Conservation (phyloP, 2,888 invertebrate genomes). For the Drosophila barbarae region DNA sequence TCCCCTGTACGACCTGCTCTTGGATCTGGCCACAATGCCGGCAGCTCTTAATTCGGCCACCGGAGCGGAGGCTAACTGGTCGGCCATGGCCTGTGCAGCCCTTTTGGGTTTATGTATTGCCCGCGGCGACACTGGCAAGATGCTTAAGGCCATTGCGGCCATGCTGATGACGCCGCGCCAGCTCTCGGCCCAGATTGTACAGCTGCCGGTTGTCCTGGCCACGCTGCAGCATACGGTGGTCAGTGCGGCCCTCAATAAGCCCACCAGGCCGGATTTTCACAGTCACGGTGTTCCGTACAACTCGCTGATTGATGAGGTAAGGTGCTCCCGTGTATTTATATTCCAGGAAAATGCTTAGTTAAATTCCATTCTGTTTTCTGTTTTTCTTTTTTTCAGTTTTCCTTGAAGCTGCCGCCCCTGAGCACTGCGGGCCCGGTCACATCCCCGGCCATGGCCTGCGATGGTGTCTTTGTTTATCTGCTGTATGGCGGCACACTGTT, state of each 20-base stretch:
- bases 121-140: slow-evolving; percentile 94
- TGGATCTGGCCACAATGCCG: slow-evolving; percentile 89
- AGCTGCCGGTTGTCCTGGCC: slow-evolving; percentile 91
- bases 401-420: slow-evolving; percentile 60
- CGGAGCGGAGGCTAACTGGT: slow-evolving; percentile 84
- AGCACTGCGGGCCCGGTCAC: slow-evolving; percentile 6
- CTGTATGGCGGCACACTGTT: slow-evolving; percentile 90
- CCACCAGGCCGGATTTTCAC: slow-evolving; percentile 92
- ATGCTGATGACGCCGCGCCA: slow-evolving; percentile 91
- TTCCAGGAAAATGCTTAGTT: background rate
- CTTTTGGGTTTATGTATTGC: slow-evolving; percentile 95
- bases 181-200: slow-evolving; percentile 89
- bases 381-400: slow-evolving; percentile 61
- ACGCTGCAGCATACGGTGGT: slow-evolving; percentile 93
- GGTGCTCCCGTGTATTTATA: background rate
- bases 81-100: slow-evolving; percentile 94
- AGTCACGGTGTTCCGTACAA: slow-evolving; percentile 91
- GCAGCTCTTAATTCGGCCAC: slow-evolving; percentile 79
- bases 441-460: slow-evolving; percentile 87
- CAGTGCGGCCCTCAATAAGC: slow-evolving; percentile 91
- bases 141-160: slow-evolving; percentile 91
- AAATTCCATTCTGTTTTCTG: too few species aligned
- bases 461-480: slow-evolving; percentile 94
- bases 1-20: slow-evolving; percentile 90
- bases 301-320: slow-evolving; percentile 84